phyloP scores from a whole-genome alignment of 2,113 vertebrate genomes.

The Bothrops jararaca region DNA sequence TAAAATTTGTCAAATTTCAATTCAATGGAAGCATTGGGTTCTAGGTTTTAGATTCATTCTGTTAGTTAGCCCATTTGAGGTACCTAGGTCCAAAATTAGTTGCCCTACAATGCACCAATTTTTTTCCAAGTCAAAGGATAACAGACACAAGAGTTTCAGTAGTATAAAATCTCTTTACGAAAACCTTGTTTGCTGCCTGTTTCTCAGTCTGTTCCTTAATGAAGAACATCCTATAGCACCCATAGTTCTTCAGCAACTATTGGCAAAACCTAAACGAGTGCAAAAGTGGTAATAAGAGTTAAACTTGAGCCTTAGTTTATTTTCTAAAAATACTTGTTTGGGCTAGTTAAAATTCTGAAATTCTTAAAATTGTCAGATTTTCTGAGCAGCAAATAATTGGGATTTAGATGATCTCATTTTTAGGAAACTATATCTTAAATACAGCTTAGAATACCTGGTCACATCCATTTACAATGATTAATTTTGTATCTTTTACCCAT shows the following conservation, averaged over 20 bases:
- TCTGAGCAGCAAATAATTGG: background rate
- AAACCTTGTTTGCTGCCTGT: background rate
- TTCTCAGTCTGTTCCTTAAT: background rate
- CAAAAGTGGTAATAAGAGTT: background rate
- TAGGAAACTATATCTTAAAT: background rate
- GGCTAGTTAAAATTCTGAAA: background rate
- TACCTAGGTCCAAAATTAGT: background rate
- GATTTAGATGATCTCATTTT: background rate
- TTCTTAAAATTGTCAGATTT: background rate
- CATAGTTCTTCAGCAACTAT: constrained; percentile 2
- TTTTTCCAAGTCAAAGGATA: background rate
- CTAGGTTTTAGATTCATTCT: background rate
- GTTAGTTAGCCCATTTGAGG: background rate
- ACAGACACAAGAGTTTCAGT: background rate
- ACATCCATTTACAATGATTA: background rate
- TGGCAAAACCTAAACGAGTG: constrained; percentile 3
- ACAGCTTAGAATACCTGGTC: background rate
- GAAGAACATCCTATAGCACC: background rate
- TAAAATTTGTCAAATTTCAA: background rate
- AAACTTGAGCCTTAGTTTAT: constrained; percentile 1
- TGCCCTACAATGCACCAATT: background rate
- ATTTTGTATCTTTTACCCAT: background rate
- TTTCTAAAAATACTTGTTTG: background rate
- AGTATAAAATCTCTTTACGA: background rate
- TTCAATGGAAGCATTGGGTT: background rate